A percentile compares a stretch with the other conserved stretches of the same genome.
Evolutionary conservation across 2,888 invertebrate genomes (phyloP).

Genomic region (Cryptocheilus praepositus): DNA sequence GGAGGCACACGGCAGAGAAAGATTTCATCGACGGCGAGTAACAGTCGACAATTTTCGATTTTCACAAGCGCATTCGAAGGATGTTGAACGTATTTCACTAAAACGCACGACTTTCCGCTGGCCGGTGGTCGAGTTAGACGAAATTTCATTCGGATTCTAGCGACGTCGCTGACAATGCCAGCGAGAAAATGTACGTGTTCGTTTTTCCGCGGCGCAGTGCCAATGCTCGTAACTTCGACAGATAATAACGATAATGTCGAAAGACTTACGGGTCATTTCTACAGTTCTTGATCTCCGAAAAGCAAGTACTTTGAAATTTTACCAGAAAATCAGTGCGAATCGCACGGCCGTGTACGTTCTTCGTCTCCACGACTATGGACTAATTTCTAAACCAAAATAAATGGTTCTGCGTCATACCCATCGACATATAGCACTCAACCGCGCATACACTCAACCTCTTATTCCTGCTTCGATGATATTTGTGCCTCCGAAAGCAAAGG

Average conservation of each 20-base stretch:
- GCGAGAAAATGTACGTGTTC: conserved; percentile 3
- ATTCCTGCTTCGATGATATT: no score
- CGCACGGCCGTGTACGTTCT: conserved; percentile 28
- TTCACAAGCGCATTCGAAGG: no score
- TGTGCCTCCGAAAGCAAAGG: no score
- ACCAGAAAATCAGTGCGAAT: conserved; percentile 40
- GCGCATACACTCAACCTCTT: not conserved
- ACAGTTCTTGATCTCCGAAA: conserved; percentile 70
- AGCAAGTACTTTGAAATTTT: conserved; percentile 65
- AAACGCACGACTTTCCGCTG: no score
- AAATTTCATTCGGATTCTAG: not conserved
- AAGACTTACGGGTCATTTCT: conserved; percentile 72
- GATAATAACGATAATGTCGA: not conserved
- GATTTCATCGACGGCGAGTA: no score
- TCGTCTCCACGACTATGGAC: conserved; percentile 25
- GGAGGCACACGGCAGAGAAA: no score
- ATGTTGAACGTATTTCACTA: no score
- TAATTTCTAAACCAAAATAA: conserved; percentile 55
- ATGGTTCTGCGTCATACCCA: conserved; percentile 43
- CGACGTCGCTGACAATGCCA: not conserved
- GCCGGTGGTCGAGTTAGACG: no score
- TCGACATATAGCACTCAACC: conserved; percentile 10
- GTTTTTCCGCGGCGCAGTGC: not conserved
- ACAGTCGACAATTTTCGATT: no score
- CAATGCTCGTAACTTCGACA: not conserved